Evolutionary conservation across 2,888 invertebrate genomes (phyloP).

Genomic region (Aspidiotus rigidus): DNA sequence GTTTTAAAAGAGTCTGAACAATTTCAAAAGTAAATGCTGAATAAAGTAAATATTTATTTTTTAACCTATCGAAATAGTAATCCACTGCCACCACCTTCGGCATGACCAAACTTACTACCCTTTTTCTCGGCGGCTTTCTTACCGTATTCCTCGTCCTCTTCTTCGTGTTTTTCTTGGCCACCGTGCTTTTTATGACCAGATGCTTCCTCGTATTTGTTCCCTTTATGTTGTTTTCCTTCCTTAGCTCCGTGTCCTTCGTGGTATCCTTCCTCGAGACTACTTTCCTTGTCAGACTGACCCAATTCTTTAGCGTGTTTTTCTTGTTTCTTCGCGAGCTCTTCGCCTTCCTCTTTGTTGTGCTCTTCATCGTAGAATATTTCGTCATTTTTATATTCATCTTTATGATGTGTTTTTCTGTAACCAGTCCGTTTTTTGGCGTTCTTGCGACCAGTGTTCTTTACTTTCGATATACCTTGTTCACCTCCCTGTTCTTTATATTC

Average conservation of each 20-base stretch:
- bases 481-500: conserved; percentile 49
- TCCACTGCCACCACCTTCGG: conserved; percentile 39
- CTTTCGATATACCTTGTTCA: conserved; percentile 52
- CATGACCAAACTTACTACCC: conserved; percentile 47
- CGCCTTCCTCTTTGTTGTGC: conserved; percentile 56
- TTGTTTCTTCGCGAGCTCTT: conserved; percentile 53
- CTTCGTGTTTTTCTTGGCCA: conserved; percentile 50
- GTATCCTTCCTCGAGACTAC: conserved; percentile 48
- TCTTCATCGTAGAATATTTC: conserved; percentile 66
- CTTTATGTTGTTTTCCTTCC: conserved; percentile 52
- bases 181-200: conserved; percentile 51
- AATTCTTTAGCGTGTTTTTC: conserved; percentile 49
- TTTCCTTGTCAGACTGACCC: conserved; percentile 52
- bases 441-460: conserved; percentile 53
- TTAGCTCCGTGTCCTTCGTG: conserved; percentile 49
- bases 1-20: no score
- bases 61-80: no score
- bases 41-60: no score
- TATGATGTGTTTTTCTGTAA: conserved; percentile 62
- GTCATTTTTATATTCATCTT: conserved; percentile 69
- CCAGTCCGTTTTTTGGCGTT: conserved; percentile 63
- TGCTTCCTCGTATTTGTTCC: conserved; percentile 48
- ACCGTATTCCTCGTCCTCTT: conserved; percentile 49
- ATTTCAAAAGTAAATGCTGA: no score
- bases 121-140: conserved; percentile 49